Evolutionary conservation across 2,888 invertebrate genomes (phyloP), one percentile per base, ranked within the genome.

Genomic region (Cryptus armator): DNA sequence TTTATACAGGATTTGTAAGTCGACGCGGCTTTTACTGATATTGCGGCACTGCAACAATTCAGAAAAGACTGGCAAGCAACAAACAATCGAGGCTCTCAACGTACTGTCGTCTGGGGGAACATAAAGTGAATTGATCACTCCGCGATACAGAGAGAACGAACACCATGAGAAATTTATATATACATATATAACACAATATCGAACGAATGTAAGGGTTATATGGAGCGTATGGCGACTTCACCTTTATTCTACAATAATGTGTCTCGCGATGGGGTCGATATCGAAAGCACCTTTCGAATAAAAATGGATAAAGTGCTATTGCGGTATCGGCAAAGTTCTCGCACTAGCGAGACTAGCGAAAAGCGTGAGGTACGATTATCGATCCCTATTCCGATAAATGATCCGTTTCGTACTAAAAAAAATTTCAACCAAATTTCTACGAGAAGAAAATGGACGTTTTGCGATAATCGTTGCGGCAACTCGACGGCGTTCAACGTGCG

Each of bases 181-280:
- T 66, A 32, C 14, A 19, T 51, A 53, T 66, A 68, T 24, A 56
- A 19, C 43, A 72, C 43, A 68, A 62, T 75, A 81, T 75, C 81
- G 75, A 81, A 68, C 59, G 48, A 48, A 68, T 62, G 51, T 48
- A 16, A 75, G 68, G 68, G 51, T 75, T 51, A 75, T 43, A 44
- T 53, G 46, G 46, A 16, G 44, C 72, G 56, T 67, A 43, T 32
- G 37, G 53, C 29, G 37, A 24, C n/a, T 74, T 81, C 68, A 68
- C 81, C 48, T 74, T 80, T 74, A 68, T 59, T 62, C 56, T 68
- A 75, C 37, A 75, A 81, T 75, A 59, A 72, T 48, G 74, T 59
- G 74, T 67, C 67, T 74, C 74, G 59, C 48, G 56, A 75, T 66
- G 44, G 37, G 37, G 12, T 12, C 53, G 44, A 68, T 74, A 59